Evolutionary conservation across 2,797 vertebrate species (phyloP), one percentile per base, ranked within the genome.

Genomic region (Cuculus canorus): DNA sequence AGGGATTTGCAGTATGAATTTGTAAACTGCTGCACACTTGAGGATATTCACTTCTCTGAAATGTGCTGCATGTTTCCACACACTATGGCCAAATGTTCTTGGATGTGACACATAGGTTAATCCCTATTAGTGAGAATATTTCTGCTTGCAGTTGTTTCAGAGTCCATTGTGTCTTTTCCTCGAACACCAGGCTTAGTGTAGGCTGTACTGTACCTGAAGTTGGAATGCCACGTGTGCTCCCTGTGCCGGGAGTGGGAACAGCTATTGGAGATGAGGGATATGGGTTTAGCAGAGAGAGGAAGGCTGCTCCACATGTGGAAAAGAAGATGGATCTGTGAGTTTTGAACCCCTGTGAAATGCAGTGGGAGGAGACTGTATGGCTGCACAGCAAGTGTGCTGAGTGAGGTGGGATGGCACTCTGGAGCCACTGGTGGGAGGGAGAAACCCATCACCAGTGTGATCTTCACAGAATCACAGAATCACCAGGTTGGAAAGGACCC

Each of bases 361-460:
- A 19, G 39, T 54, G 57, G 18, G 79, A 7, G 5, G 77, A 28
- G 8, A 37, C 0, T 1, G 18, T n/a, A 5, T 0, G 1, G n/a
- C 16, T 19, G 33, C 39, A 22, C 47, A 66, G 54, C 21, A 33
- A 18, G 30, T 1, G 0, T 11, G 32, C 48, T 0, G 2, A 28
- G 37, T 59, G 56, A 43, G 53, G 39, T 2, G 3, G 27, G 2
- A 43, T 41, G 50, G 25, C 19, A 2, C 11, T 50, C 35, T 45
- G 13, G 9, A 10, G 30, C 32, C 77, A 11, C 8, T 22, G 33
- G 23, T 0, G 2, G 24, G 50, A 63, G 54, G 5, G 24, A 73
- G 25, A 79, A 63, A 52, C 45, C 7, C 18, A 4, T 68, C 37
- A 8, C 12, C 11, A 12, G 12, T 35, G 53, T 59, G 50, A 65